These are phyloP conservation scores for Embidobia sp. DNA, from an alignment of 2,888 invertebrate species.

Conservation along the genomic window DNA sequence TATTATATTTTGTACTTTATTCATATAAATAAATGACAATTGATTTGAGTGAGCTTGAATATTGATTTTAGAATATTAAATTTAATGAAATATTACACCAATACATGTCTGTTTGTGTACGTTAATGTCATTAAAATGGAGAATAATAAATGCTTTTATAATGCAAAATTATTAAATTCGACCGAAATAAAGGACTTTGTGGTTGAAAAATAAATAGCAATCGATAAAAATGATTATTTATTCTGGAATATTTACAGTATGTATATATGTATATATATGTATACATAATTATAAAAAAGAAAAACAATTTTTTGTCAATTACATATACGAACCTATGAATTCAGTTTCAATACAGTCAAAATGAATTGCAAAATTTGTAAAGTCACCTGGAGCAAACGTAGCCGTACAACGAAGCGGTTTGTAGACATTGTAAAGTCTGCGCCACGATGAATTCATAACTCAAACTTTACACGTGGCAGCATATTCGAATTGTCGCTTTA, in stretches of 20 bases:
- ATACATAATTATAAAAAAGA: conserved; percentile 65
- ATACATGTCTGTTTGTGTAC: too few species aligned
- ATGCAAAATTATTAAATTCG: too few species aligned
- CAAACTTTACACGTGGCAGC: conserved; percentile 40
- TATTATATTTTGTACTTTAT: too few species aligned
- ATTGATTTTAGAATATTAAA: too few species aligned
- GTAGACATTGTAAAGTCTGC: conserved; percentile 47
- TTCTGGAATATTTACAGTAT: conserved; percentile 81
- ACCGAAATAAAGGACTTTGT: not conserved
- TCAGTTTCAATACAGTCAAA: conserved; percentile 63
- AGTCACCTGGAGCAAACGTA: conserved; percentile 48
- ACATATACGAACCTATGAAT: conserved; percentile 74
- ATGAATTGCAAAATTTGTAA: conserved; percentile 58
- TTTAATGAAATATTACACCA: too few species aligned
- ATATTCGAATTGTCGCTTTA: conserved; percentile 27
- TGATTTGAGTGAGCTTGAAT: too few species aligned
- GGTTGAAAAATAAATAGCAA: conserved; percentile 13
- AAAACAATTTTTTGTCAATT: conserved; percentile 69
- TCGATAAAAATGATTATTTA: conserved; percentile 81
- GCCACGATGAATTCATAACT: conserved; percentile 43
- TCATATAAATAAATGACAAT: too few species aligned
- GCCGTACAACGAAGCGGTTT: conserved; percentile 40
- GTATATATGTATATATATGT: conserved; percentile 51
- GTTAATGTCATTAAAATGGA: too few species aligned
- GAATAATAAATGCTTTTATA: too few species aligned